These are phyloP conservation scores for Lasioglossum pauxillum DNA, from an alignment of 2,888 invertebrate species.

Conservation along the genomic window DNA sequence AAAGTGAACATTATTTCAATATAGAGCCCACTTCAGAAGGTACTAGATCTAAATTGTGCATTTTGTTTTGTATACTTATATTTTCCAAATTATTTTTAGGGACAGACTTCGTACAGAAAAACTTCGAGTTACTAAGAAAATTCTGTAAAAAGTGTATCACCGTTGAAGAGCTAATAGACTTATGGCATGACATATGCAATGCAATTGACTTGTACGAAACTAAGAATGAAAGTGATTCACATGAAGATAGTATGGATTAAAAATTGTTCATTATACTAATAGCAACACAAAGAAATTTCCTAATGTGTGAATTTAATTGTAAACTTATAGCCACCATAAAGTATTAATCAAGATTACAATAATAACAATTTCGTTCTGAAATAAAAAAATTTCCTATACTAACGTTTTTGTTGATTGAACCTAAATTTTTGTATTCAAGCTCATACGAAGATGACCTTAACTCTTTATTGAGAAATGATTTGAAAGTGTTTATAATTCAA, in stretches of 20 bases:
- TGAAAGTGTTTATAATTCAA: neutral
- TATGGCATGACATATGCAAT: constrained; percentile 68
- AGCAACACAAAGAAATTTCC: neutral
- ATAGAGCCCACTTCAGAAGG: constrained; percentile 67
- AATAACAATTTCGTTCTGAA: neutral
- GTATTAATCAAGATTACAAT: constrained; percentile 19
- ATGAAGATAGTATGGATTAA: neutral
- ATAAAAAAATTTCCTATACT: neutral
- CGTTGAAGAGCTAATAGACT: constrained; percentile 53
- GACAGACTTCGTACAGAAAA: constrained; percentile 59
- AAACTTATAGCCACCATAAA: neutral
- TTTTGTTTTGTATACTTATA: neutral
- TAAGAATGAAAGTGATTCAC: neutral
- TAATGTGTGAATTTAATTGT: neutral
- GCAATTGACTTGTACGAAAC: constrained; percentile 59
- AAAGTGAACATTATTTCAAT: constrained; percentile 70
- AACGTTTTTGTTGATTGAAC: neutral
- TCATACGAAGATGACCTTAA: neutral
- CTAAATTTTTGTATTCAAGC: neutral
- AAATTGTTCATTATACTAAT: neutral
- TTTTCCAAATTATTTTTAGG: constrained; percentile 50
- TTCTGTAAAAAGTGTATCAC: constrained; percentile 66
- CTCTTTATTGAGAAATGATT: neutral
- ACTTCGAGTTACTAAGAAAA: constrained; percentile 61
- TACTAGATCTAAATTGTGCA: constrained; percentile 32